These are phyloP conservation scores for Calephelis virginiensis DNA, from an alignment of 1,140 invertebrate species.

Conservation along the genomic window DNA sequence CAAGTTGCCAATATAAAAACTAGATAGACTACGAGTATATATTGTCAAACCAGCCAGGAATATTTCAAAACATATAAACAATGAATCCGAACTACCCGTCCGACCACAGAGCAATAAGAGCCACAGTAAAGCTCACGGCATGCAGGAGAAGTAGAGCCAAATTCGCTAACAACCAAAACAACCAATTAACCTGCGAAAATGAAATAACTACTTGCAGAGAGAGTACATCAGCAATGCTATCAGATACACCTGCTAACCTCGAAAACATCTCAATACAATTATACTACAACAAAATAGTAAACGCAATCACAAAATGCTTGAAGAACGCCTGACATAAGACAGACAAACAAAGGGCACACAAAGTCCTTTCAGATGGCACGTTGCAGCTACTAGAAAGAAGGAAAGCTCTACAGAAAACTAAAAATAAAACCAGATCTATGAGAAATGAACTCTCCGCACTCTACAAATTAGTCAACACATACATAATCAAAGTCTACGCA, in stretches of 20 bases:
- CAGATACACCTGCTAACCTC: neutral
- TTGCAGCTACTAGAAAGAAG: neutral
- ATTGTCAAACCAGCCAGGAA: neutral
- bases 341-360: neutral
- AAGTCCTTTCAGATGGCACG: neutral
- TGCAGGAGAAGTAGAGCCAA: neutral
- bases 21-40: too few species aligned
- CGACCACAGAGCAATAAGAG: neutral
- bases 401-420: neutral
- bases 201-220: neutral
- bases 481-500: too few species aligned
- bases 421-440: slow-evolving; percentile 5
- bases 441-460: too few species aligned
- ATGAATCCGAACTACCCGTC: neutral
- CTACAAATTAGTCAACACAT: too few species aligned
- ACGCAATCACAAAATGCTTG: neutral
- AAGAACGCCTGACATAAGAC: neutral
- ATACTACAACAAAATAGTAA: slow-evolving; percentile 3
- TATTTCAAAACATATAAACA: neutral
- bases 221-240: neutral
- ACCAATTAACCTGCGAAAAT: neutral
- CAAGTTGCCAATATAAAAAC: too few species aligned
- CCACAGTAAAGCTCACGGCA: neutral
- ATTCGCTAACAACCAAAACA: neutral
- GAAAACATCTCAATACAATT: slow-evolving; percentile 9